Base-by-base conservation (phyloP, 2,797 vertebrate species). In the Tragelaphus eurycerus region DNA sequence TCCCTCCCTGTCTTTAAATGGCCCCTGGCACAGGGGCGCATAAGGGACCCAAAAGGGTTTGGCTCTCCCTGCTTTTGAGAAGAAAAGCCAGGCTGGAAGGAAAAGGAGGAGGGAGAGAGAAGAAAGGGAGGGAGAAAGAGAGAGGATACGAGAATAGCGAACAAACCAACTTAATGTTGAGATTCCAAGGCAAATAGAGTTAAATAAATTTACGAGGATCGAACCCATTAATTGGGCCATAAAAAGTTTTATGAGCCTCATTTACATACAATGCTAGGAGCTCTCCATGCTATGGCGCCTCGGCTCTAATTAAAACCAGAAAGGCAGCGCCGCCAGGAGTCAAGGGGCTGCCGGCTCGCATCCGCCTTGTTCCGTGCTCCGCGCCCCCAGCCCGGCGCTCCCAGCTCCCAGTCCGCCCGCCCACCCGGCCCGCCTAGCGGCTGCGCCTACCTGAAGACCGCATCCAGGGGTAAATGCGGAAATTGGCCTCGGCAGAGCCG, bases 221-320 rank as follows among this genome's bases (percentile, higher is more conserved):
- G 98, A 98, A 98, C 98, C 98, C 98, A 99, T 99, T 99, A 99
- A 99, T 99, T 98, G 98, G 98, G 98, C 98, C 98, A 99, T 99
- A 99, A 99, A 99, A 99, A 99, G 98, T 99, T 99, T 99, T 99
- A 99, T 99, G 99, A 99, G 99, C 96, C 99, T 99, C 99, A 99
- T 99, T 99, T 99, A 99, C 99, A 99, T 99, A 99, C 99, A 99
- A 99, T 99, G 99, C 99, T 98, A 98, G 86, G 97, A 98, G 98
- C 98, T 98, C 98, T 98, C 98, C 98, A 98, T 97, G 98, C 99
- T 98, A 99, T 99, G 99, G 99, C 98, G 99, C 99, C 99, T 98
- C 97, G 95, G 98, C 99, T 99, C 99, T 99, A 99, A 99, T 99
- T 99, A 99, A 99, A 99, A 99, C 98, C 99, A 98, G 99, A 99